These are phyloP conservation scores for Turdus rufiventris DNA, from an alignment of 2,113 vertebrate genomes.

Conservation along the genomic window DNA sequence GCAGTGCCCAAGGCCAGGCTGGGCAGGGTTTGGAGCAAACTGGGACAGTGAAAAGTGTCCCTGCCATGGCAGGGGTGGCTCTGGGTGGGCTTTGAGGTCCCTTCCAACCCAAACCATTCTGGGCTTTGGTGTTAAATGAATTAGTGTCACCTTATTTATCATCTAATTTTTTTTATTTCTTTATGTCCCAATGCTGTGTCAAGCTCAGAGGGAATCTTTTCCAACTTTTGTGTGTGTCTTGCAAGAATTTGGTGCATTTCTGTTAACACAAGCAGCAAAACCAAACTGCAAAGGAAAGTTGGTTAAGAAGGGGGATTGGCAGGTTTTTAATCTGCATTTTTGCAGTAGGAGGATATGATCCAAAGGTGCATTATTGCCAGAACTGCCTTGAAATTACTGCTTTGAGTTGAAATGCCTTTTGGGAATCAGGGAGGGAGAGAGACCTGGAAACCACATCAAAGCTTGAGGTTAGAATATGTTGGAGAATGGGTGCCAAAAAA, in stretches of 20 bases:
- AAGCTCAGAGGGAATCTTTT: not conserved
- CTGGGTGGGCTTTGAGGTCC: rapidly evolving
- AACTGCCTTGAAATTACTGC: constrained; percentile 50
- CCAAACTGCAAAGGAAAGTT: not conserved
- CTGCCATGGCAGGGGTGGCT: not conserved
- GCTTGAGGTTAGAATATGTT: constrained; percentile 57
- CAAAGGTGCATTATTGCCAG: not conserved
- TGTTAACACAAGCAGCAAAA: not conserved
- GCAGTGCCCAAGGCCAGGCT: not conserved
- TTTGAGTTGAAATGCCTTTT: constrained; percentile 61
- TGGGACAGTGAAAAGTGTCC: not conserved
- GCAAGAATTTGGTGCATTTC: not conserved
- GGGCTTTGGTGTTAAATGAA: not conserved
- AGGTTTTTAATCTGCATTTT: not conserved
- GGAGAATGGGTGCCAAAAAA: constrained; percentile 56
- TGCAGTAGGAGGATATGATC: not conserved
- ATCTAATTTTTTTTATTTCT: not conserved
- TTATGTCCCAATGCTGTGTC: not conserved
- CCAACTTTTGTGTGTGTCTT: not conserved
- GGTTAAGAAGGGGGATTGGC: not conserved
- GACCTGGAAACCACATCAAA: constrained; percentile 67
- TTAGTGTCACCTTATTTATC: not conserved
- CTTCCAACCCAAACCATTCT: not conserved
- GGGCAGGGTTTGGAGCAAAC: rapidly evolving
- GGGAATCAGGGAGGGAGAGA: constrained; percentile 26